Conservation (phyloP, 2,113 vertebrate genomes). For the Scomber scombrus region DNA sequence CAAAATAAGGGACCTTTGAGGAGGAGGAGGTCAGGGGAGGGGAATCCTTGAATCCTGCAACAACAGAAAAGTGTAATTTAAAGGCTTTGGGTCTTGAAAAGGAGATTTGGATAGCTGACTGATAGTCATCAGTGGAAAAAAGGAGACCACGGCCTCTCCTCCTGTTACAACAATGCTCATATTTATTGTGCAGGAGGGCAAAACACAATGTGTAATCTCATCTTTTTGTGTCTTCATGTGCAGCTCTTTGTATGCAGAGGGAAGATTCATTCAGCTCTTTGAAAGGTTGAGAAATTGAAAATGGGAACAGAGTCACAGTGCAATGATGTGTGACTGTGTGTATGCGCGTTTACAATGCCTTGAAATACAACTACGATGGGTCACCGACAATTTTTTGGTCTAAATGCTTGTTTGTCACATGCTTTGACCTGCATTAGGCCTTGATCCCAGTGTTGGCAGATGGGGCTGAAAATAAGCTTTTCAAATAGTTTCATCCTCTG, state of each 20-base stretch:
- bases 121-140: conserved; percentile 13
- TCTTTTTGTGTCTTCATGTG: conserved; percentile 44
- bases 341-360: conserved; percentile 13
- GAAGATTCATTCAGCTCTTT: conserved; percentile 42
- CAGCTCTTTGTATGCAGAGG: conserved; percentile 30
- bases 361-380: conserved; percentile 22
- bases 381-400: conserved; percentile 9
- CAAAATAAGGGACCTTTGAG: conserved; percentile 20
- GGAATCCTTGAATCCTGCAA: conserved; percentile 72
- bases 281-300: conserved; percentile 64
- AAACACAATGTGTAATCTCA: conserved; percentile 55
- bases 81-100: conserved; percentile 47
- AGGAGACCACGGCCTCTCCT: conserved; percentile 20
- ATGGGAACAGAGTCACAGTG: conserved; percentile 23
- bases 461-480: conserved; percentile 5
- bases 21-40: background rate
- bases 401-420: conserved; percentile 26
- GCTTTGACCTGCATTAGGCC: conserved; percentile 27
- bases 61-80: conserved; percentile 59
- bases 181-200: conserved; percentile 22
- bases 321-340: conserved; percentile 12
- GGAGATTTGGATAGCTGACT: conserved; percentile 37
- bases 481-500: conserved; percentile 26
- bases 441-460: conserved; percentile 47
- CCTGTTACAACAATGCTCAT: background rate